phyloP scores from a whole-genome alignment of 1,140 invertebrate species.

The Papilio machaon region DNA sequence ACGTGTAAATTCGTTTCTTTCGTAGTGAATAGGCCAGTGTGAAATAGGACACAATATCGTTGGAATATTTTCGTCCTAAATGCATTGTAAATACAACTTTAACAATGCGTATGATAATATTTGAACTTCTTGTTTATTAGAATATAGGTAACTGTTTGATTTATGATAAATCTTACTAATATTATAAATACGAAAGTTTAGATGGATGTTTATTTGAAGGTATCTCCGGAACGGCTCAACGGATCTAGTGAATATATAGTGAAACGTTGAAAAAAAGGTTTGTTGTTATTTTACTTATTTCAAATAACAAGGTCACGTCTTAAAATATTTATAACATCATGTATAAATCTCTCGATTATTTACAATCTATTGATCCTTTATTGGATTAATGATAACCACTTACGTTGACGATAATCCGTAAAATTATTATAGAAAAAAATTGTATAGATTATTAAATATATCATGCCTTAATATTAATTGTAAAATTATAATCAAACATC shows the following conservation, averaged over 20 bases:
- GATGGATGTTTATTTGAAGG: too few relatives aligned
- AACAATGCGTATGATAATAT: conserved; percentile 13
- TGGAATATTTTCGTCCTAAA: conserved; percentile 29
- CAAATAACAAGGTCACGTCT: not conserved
- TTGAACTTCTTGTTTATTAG: conserved; percentile 20
- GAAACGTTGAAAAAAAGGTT: not conserved
- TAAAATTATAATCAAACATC: not conserved
- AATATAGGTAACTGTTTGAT: conserved; percentile 13
- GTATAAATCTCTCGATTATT: not conserved
- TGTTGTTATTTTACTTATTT: not conserved
- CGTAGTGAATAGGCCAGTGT: not conserved
- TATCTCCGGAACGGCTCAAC: too few relatives aligned
- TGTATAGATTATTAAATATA: not conserved
- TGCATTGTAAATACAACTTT: conserved; percentile 7
- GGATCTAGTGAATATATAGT: not conserved
- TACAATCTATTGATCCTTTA: not conserved
- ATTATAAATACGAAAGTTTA: too few relatives aligned
- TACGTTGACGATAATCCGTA: not conserved
- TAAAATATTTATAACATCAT: not conserved
- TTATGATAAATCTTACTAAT: not conserved
- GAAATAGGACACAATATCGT: conserved; percentile 17
- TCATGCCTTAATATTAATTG: not conserved
- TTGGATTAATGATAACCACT: not conserved
- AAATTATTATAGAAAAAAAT: not conserved
- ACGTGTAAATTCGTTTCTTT: not conserved